Conservation (phyloP, 2,113 vertebrate species). For the Protomyctophum bolini region DNA sequence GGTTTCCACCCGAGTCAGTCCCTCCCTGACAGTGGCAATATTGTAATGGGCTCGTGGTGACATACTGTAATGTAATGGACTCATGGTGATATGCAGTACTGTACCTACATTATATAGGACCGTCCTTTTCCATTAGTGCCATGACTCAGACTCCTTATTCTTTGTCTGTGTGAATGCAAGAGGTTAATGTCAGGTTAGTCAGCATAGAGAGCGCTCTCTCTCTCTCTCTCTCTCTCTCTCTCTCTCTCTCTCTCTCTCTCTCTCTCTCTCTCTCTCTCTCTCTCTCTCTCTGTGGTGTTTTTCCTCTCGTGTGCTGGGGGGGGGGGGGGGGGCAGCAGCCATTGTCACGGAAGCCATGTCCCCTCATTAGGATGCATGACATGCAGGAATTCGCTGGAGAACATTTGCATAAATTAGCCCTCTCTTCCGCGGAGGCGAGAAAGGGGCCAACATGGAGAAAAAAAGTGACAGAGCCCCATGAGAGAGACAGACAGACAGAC, state of each 20-base stretch:
- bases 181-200: slow-evolving; percentile 69
- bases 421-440: slow-evolving; percentile 53
- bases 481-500: slow-evolving; percentile 1
- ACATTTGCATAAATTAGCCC: slow-evolving; percentile 73
- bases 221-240: slow-evolving; percentile 1
- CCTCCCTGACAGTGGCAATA: not conserved
- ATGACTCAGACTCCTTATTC: slow-evolving; percentile 43
- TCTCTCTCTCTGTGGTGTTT: slow-evolving; percentile 16
- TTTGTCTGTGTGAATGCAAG: slow-evolving; percentile 24
- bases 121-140: slow-evolving; percentile 26
- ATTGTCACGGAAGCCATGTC: slow-evolving; percentile 53
- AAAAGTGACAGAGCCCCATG: slow-evolving; percentile 7
- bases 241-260: not conserved
- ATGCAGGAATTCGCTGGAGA: slow-evolving; percentile 67
- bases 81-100: too few species aligned
- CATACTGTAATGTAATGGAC: too few species aligned
- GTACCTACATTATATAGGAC: not conserved
- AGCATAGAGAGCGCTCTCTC: slow-evolving; percentile 48
- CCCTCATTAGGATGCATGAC: slow-evolving; percentile 73
- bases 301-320: not conserved
- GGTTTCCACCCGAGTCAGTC: too few species aligned
- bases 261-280: too few species aligned
- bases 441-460: slow-evolving; percentile 36
- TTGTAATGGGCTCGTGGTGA: not conserved
- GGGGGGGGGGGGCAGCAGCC: slow-evolving; percentile 17